Conservation (phyloP, 2,888 invertebrate species). For the Myopa tessellatipennis region DNA sequence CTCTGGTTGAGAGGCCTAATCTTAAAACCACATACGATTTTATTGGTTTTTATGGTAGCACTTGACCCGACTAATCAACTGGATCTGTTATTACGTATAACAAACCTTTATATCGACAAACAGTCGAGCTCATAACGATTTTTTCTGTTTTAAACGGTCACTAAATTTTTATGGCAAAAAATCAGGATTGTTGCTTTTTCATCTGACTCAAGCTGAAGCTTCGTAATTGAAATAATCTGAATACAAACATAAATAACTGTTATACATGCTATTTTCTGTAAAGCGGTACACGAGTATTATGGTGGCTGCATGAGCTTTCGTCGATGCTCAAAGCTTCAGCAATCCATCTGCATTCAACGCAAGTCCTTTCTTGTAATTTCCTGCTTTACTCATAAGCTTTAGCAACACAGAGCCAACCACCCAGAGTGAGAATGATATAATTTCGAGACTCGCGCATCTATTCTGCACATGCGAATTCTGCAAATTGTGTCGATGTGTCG, state of each 20-base stretch:
- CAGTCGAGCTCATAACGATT: no score
- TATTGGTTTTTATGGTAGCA: no score
- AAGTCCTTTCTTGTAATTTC: not conserved
- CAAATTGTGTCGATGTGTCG: constrained; percentile 35
- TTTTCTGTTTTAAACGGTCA: no score
- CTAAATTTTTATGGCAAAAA: no score
- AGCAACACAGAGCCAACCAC: not conserved
- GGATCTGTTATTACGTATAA: no score
- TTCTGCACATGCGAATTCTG: constrained; percentile 25
- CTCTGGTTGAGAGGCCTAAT: no score
- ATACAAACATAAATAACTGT: not conserved
- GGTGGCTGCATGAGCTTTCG: no score
- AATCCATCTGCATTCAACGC: not conserved
- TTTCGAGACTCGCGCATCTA: constrained; percentile 32
- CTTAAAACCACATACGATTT: no score
- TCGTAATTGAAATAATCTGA: not conserved
- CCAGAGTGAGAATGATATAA: constrained; percentile 32
- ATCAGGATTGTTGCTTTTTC: not conserved
- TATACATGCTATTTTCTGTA: not conserved
- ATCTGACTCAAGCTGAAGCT: constrained; percentile 4
- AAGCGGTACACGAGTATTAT: no score
- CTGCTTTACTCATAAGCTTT: not conserved
- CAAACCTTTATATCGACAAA: no score
- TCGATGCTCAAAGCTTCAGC: no score
- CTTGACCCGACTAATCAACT: no score